A percentile compares a stretch with the other conserved stretches of the same genome.
phyloP scores from a whole-genome alignment of 2,888 invertebrate species.

The Xanthia icteritia region DNA sequence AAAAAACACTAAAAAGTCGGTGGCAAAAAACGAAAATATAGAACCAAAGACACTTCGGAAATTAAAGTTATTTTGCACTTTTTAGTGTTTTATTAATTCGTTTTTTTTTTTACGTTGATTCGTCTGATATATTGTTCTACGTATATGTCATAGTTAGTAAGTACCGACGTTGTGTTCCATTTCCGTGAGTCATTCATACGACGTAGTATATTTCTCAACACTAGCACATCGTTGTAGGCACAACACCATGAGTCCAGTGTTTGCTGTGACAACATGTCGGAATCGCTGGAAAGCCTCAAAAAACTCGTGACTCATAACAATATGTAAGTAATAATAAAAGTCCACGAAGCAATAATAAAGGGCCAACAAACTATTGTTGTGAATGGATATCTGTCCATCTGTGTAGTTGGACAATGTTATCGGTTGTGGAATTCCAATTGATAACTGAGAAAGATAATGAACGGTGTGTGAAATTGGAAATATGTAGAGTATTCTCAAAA shows the following conservation, averaged over 20 bases:
- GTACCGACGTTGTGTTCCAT: conserved; percentile 15
- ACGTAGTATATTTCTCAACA: conserved; percentile 53
- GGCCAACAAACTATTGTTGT: conserved; percentile 49
- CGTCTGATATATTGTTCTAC: conserved; percentile 16
- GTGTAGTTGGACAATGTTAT: conserved; percentile 58
- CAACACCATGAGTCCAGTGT: conserved; percentile 64
- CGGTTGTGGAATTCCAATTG: conserved; percentile 52
- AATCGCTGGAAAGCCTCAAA: conserved; percentile 61
- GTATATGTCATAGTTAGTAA: not conserved
- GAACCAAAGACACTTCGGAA: no score
- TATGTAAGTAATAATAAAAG: conserved; percentile 45
- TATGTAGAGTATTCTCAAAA: not conserved
- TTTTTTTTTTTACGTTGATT: no score
- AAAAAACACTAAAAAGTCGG: no score
- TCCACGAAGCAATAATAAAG: conserved; percentile 39
- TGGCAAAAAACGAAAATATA: no score
- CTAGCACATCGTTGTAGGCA: conserved; percentile 51
- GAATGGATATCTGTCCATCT: conserved; percentile 44
- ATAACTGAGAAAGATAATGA: conserved; percentile 46
- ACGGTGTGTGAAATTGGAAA: conserved; percentile 1
- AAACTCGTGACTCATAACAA: conserved; percentile 62
- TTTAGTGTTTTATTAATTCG: no score
- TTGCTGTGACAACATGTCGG: conserved; percentile 70
- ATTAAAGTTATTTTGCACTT: no score
- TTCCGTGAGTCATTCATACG: conserved; percentile 60